Evolutionary conservation across 2,888 invertebrate genomes (phyloP).

Genomic region (Sthenelais limicola): DNA sequence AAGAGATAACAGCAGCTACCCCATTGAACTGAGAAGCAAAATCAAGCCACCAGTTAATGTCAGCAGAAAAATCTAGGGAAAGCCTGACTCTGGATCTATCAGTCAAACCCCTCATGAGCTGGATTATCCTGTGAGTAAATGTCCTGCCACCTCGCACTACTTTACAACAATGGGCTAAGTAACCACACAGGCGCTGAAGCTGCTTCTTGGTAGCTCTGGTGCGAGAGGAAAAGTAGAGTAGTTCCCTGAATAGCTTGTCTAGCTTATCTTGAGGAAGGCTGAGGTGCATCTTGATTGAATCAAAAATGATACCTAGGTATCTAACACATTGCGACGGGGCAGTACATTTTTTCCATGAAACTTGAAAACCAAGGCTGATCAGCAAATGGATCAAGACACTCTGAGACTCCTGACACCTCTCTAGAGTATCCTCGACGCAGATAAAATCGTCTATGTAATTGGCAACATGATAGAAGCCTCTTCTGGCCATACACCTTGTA

Average conservation of each 20-base stretch:
- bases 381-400: background rate
- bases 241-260: background rate
- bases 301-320: background rate
- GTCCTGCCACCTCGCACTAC: background rate
- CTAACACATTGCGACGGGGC: background rate
- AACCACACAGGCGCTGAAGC: background rate
- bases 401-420: background rate
- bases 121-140: background rate
- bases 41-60: background rate
- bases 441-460: conserved; percentile 6
- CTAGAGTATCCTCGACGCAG: background rate
- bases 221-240: background rate
- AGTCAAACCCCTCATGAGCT: background rate
- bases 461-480: background rate
- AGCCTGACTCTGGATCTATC: background rate
- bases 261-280: background rate
- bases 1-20: background rate
- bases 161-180: background rate
- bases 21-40: background rate
- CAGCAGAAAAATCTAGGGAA: background rate
- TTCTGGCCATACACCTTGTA: background rate
- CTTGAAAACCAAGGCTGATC: background rate
- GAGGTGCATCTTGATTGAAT: background rate
- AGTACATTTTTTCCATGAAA: background rate
- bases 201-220: background rate